phyloP scores from a whole-genome alignment of 2,888 invertebrate genomes.

The Podotricha telesiphe region DNA sequence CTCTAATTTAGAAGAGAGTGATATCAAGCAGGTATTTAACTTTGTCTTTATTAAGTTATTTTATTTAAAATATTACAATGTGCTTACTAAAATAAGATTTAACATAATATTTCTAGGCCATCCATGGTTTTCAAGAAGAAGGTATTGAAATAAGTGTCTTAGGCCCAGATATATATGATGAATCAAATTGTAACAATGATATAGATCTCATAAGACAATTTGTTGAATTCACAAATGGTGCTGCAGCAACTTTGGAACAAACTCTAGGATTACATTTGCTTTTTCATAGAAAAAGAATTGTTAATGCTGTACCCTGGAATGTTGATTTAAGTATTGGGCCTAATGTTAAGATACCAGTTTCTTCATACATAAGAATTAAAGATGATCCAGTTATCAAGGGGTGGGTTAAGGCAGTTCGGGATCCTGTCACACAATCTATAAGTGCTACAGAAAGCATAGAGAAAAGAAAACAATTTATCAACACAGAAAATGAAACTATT shows the following conservation, averaged over 20 bases:
- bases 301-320: constrained; percentile 85
- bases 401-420: constrained; percentile 68
- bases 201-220: constrained; percentile 62
- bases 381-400: constrained; percentile 71
- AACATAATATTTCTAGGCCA: constrained; percentile 59
- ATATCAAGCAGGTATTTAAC: constrained; percentile 41
- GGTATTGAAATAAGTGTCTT: constrained; percentile 86
- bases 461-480: constrained; percentile 62
- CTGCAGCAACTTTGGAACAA: constrained; percentile 83
- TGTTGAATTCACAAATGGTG: constrained; percentile 71
- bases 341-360: constrained; percentile 85
- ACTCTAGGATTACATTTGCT: constrained; percentile 82
- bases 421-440: constrained; percentile 65
- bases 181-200: constrained; percentile 59
- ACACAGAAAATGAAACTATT: constrained; percentile 76
- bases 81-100: not conserved
- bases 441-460: constrained; percentile 68
- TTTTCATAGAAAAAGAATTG: constrained; percentile 79
- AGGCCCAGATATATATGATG: constrained; percentile 77
- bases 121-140: constrained; percentile 81
- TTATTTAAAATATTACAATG: not conserved
- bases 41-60: not conserved
- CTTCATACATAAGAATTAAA: constrained; percentile 80
- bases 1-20: constrained; percentile 50
- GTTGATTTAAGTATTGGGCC: constrained; percentile 84